Base-by-base conservation (phyloP, 2,888 invertebrate species). In the Cephonodes hylas region DNA sequence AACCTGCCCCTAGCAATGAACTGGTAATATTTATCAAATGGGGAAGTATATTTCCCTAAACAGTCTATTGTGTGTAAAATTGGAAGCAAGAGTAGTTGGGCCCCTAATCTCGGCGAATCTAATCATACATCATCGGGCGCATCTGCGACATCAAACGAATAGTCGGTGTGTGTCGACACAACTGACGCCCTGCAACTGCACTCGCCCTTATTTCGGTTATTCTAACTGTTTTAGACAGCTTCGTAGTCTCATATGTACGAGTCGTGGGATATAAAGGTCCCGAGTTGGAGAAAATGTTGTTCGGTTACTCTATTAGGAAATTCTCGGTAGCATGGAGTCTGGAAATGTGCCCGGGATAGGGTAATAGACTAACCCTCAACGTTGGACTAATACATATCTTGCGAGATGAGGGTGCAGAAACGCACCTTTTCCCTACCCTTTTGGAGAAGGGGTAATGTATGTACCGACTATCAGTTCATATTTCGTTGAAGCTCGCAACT, bases 101-200 rank as follows among this genome's bases (percentile, higher is more conserved):
- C 74, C 79, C 79, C 75, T 78, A 78, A 80, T 80, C 74, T 84
- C 77, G 73, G 78, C 74, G 79, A 80, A 88, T 89, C 87, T 89
- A 87, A 89, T 89, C 88, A 82, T 88, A 80, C 78, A 85, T 86
- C 84, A 82, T 81, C 79, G 68, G 76, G 73, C 88, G 77, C 86
- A 87, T 86, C 88, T 90, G 89, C 76, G 88, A 64, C 74, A 71
- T 80, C 86, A 83, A 81, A 73, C 80, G 81, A 88, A 88, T 89
- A 87, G 80, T 83, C 79, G 75, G 73, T 87, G 86, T 85, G 75
- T 74, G 67, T 75, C 80, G 77, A 84, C 85, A 80, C 84, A 80
- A 38, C 78, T 81, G 85, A 79, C 81, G 71, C 77, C 78, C 70
- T 27, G 31, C 53, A 53, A 53, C 63, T 27, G 31, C 44, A 58